Conservation (phyloP, 92 coral and sea anemone species). For the Pocillopora meandrina region DNA sequence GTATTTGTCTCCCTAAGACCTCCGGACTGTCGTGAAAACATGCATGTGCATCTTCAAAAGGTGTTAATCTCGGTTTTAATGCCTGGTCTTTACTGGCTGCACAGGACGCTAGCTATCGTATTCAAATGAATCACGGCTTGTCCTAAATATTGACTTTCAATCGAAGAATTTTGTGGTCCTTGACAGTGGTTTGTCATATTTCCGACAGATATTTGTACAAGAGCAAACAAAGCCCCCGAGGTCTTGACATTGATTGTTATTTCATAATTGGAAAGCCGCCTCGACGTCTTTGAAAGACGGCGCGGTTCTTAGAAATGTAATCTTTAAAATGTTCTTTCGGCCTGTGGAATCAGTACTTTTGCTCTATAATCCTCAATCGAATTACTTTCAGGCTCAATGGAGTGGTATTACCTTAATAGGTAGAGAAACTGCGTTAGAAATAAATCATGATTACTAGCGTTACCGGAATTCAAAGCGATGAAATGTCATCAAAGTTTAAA, state of each 20-base stretch:
- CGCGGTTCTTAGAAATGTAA: background rate
- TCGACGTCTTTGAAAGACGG: slow-evolving; percentile 8
- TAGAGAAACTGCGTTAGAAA: background rate
- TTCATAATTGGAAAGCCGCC: slow-evolving; percentile 14
- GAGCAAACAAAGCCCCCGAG: slow-evolving; percentile 32
- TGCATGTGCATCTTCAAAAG: background rate
- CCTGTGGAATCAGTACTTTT: background rate
- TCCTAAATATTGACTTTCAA: slow-evolving; percentile 8
- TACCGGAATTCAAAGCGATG: slow-evolving; percentile 12
- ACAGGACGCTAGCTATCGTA: slow-evolving; percentile 1
- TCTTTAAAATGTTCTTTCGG: background rate
- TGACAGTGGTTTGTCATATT: slow-evolving; percentile 24
- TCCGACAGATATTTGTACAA: slow-evolving; percentile 14
- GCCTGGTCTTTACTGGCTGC: background rate
- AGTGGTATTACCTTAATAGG: background rate
- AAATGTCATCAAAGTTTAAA: background rate
- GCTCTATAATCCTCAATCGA: background rate
- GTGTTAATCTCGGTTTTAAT: background rate
- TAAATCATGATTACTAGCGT: background rate
- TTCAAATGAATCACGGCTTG: slow-evolving; percentile 1
- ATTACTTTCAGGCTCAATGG: background rate
- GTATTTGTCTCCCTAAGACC: background rate
- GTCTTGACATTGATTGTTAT: slow-evolving; percentile 35
- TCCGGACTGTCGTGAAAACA: background rate
- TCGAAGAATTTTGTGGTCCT: slow-evolving; percentile 9